Percentiles rank a stretch among this genome's conserved stretches.
phyloP scores from a whole-genome alignment of 2,888 invertebrate genomes.

The Acheta domesticus region DNA sequence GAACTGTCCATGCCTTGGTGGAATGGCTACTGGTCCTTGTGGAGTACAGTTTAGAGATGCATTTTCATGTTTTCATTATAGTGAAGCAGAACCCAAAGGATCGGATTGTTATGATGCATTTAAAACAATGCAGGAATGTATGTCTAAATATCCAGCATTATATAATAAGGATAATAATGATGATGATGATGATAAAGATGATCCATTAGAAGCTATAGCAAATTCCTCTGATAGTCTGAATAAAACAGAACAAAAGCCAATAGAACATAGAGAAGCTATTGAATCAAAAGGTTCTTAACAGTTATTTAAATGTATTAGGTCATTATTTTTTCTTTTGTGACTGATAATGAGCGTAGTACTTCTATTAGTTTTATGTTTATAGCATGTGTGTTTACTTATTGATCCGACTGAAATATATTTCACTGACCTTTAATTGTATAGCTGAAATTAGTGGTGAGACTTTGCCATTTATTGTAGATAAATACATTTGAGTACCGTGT shows the following conservation, averaged over 20 bases:
- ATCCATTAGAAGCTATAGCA: constrained; percentile 46
- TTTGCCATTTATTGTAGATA: no score
- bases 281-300: constrained; percentile 7
- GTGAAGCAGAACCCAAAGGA: constrained; percentile 84
- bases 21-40: constrained; percentile 97
- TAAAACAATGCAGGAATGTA: constrained; percentile 86
- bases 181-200: constrained; percentile 61
- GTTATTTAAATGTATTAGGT: background rate
- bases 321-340: background rate
- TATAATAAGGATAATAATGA: constrained; percentile 69
- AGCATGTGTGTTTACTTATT: no score
- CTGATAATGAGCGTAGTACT: no score
- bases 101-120: constrained; percentile 90
- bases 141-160: constrained; percentile 79
- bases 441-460: no score
- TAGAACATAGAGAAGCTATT: background rate
- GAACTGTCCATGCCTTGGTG: constrained; percentile 94
- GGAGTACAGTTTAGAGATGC: constrained; percentile 90
- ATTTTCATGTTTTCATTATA: constrained; percentile 92
- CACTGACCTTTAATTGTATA: no score
- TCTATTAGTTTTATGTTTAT: no score
- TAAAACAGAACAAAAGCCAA: background rate
- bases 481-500: no score
- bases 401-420: no score
- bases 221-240: constrained; percentile 37